Evolutionary conservation across 2,888 invertebrate species (phyloP).

Genomic region (Oligia strigilis): DNA sequence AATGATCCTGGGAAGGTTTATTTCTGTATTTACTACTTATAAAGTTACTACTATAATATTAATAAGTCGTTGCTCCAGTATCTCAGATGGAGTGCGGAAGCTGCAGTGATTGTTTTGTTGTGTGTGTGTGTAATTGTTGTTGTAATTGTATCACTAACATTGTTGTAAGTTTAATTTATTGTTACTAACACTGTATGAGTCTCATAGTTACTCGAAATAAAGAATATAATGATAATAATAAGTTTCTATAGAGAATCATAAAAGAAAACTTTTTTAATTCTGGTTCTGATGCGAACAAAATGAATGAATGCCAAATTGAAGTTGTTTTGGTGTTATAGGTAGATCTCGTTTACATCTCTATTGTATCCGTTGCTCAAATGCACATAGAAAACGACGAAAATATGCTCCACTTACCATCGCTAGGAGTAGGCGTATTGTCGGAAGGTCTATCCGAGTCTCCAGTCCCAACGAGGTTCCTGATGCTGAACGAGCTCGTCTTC

Average conservation of each 20-base stretch:
- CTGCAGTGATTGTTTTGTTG: too few species aligned
- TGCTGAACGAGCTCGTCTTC: slow-evolving; percentile 86
- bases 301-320: too few species aligned
- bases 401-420: slow-evolving; percentile 80
- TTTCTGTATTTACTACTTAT: not conserved
- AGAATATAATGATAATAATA: too few species aligned
- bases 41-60: too few species aligned
- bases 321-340: not conserved
- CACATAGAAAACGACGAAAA: not conserved
- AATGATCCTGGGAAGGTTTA: slow-evolving; percentile 13
- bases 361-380: not conserved
- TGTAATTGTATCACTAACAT: too few species aligned
- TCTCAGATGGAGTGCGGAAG: too few species aligned
- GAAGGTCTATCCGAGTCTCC: slow-evolving; percentile 80
- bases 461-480: slow-evolving; percentile 85
- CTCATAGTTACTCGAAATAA: too few species aligned
- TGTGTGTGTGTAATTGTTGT: too few species aligned
- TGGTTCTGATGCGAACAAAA: not conserved
- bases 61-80: too few species aligned
- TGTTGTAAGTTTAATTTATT: too few species aligned
- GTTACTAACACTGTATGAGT: too few species aligned
- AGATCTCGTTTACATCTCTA: not conserved
- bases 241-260: not conserved
- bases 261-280: not conserved
- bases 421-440: slow-evolving; percentile 78